These are phyloP conservation scores for Tuta absoluta DNA, from an alignment of 2,888 invertebrate species.

Conservation along the genomic window DNA sequence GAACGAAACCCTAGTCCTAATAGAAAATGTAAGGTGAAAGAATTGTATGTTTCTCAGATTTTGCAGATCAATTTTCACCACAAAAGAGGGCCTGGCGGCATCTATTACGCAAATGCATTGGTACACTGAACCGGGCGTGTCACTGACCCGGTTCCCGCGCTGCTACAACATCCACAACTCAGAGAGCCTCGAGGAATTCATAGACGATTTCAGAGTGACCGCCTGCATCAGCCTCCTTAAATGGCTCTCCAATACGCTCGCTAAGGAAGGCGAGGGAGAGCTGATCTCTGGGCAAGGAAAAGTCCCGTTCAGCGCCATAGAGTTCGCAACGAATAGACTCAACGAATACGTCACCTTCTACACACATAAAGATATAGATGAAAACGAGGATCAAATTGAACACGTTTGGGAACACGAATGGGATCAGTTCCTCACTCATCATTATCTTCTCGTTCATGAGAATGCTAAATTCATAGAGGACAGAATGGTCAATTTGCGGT, in stretches of 20 bases:
- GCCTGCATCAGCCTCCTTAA: slow-evolving; percentile 92
- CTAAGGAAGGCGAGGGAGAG: slow-evolving; percentile 77
- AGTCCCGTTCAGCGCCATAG: slow-evolving; percentile 87
- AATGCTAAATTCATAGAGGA: slow-evolving; percentile 78
- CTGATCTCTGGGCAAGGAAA: slow-evolving; percentile 82
- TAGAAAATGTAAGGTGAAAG: no score
- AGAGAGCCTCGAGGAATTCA: slow-evolving; percentile 90
- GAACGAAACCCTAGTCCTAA: no score
- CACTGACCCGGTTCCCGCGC: slow-evolving; percentile 91
- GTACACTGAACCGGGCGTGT: slow-evolving; percentile 90
- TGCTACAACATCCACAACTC: slow-evolving; percentile 92
- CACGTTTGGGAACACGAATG: slow-evolving; percentile 92
- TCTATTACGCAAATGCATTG: slow-evolving; percentile 91
- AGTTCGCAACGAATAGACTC: slow-evolving; percentile 90
- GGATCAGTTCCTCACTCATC: slow-evolving; percentile 90
- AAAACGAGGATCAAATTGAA: slow-evolving; percentile 83
- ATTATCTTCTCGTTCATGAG: slow-evolving; percentile 85
- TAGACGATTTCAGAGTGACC: slow-evolving; percentile 94
- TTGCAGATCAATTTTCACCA: slow-evolving; percentile 93
- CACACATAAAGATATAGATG: slow-evolving; percentile 89
- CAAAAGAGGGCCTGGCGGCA: slow-evolving; percentile 93
- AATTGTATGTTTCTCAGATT: slow-evolving; percentile 82
- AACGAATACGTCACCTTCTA: slow-evolving; percentile 88
- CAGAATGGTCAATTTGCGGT: slow-evolving; percentile 63
- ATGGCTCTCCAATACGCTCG: slow-evolving; percentile 84